Base-by-base conservation (phyloP, 2,888 invertebrate species). In the Malacosoma neustria region DNA sequence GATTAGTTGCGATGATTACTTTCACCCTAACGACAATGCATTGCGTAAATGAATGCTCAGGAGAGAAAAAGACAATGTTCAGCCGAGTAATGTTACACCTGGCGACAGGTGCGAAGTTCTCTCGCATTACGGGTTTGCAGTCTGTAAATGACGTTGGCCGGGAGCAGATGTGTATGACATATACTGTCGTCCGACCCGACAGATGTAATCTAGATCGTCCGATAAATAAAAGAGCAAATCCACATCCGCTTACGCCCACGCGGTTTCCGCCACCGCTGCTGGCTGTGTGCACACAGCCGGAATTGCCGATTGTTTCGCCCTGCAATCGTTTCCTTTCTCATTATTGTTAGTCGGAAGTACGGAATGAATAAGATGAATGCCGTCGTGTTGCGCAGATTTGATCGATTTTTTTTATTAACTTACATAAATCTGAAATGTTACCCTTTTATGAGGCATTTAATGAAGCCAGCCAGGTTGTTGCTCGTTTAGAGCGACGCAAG, bases 151-250 rank as follows among this genome's bases (percentile, higher is more conserved):
- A 68, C 60, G 65, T 57, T 70, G 68, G 71, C 71, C 73, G 69
- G 63, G 62, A 71, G 77, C 82, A 84, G 84, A 81, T 84, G 75
- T 62, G 60, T 22, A 22, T 59, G 42, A 60, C 54, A 64, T 62
- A 65, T 73, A 72, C 72, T 72, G 70, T 22, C 22, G 6, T 9
- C 5, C 15, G 5, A 15, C 61, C 50, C 67, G 77, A 72, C 84
- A 84, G 82, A 85, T 85, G 84, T 67, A 68, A 72, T 81, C 77
- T 77, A 80, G 80, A 81, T 84, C 70, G 72, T 44, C 56, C 68
- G 74, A 76, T 75, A 73, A 74, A 51, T 72, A 81, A 73, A 79
- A 74, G 76, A 79, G 71, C 68, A 74, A 74, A 68, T 71, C 71
- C 65, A 72, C 74, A 80, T 79, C 79, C 80, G 73, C 60, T 56